A percentile compares a stretch with the other conserved stretches of the same genome.
Conservation (phyloP, 2,888 invertebrate species). For the Dioctria rufipes region DNA sequence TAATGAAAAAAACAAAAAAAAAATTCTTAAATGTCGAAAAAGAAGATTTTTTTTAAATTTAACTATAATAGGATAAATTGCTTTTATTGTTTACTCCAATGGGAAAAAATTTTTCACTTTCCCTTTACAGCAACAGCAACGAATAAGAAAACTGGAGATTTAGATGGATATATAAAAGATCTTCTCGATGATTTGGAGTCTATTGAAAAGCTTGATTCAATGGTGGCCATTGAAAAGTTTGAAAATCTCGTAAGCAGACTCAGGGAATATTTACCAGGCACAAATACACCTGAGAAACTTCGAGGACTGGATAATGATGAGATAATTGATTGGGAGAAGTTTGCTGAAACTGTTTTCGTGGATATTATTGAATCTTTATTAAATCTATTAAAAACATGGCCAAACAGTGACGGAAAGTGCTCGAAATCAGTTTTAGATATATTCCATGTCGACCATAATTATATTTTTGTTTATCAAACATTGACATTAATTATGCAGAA, state of each 20-base stretch:
- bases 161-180: slow-evolving; percentile 61
- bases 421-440: slow-evolving; percentile 62
- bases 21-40: no score
- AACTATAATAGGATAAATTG: background rate
- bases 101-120: slow-evolving; percentile 62
- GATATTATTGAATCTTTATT: slow-evolving; percentile 73
- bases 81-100: slow-evolving; percentile 29
- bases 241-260: slow-evolving; percentile 66
- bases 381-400: slow-evolving; percentile 73
- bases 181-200: slow-evolving; percentile 62
- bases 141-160: background rate
- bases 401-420: slow-evolving; percentile 71
- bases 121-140: slow-evolving; percentile 66
- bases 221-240: slow-evolving; percentile 67
- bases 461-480: slow-evolving; percentile 63
- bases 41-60: slow-evolving; percentile 2
- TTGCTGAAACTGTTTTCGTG: slow-evolving; percentile 72
- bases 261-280: slow-evolving; percentile 69
- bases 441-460: slow-evolving; percentile 66
- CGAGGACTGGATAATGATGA: slow-evolving; percentile 72
- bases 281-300: slow-evolving; percentile 79
- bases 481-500: slow-evolving; percentile 53
- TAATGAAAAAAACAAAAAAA: no score
- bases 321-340: slow-evolving; percentile 65
- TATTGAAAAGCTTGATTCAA: slow-evolving; percentile 67